Evolutionary conservation across 2,797 vertebrate genomes (phyloP).

Genomic region (Typhlichthys eigenmanni): DNA sequence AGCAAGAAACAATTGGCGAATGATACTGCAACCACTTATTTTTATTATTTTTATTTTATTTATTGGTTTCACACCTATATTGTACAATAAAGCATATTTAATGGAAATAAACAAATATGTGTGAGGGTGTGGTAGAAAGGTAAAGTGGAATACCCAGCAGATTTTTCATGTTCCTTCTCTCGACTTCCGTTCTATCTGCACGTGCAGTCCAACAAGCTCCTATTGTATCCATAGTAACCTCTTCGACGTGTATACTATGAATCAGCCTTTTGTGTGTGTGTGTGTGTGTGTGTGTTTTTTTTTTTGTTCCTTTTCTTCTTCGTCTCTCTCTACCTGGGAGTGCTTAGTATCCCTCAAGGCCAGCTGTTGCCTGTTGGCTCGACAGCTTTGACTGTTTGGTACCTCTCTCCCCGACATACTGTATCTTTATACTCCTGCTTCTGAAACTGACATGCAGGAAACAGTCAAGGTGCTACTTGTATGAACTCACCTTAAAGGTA

Average conservation of each 20-base stretch:
- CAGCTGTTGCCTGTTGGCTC: constrained; percentile 23
- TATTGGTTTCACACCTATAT: too few relatives aligned
- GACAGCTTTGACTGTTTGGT: not conserved
- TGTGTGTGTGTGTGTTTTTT: not conserved
- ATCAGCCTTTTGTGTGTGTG: constrained; percentile 57
- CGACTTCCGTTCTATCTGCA: constrained; percentile 19
- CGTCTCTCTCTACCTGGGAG: constrained; percentile 12
- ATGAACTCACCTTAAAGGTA: not conserved
- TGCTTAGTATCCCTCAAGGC: constrained; percentile 24
- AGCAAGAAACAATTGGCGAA: too few relatives aligned
- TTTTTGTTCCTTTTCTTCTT: not conserved
- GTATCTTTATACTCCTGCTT: not conserved
- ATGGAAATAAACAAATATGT: too few relatives aligned
- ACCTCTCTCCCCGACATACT: not conserved
- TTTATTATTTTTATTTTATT: too few relatives aligned
- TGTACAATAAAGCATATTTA: too few relatives aligned
- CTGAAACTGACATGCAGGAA: not conserved
- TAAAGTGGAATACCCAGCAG: not conserved
- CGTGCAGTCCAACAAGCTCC: constrained; percentile 27
- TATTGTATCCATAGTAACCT: constrained; percentile 58
- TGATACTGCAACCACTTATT: too few relatives aligned
- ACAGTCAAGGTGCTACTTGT: not conserved
- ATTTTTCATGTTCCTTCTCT: constrained; percentile 25
- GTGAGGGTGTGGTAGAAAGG: too few relatives aligned
- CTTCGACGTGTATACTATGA: constrained; percentile 49